Evolutionary conservation across 2,888 invertebrate species (phyloP), one percentile per base, ranked within the genome.

Genomic region (Diarsia mendica): DNA sequence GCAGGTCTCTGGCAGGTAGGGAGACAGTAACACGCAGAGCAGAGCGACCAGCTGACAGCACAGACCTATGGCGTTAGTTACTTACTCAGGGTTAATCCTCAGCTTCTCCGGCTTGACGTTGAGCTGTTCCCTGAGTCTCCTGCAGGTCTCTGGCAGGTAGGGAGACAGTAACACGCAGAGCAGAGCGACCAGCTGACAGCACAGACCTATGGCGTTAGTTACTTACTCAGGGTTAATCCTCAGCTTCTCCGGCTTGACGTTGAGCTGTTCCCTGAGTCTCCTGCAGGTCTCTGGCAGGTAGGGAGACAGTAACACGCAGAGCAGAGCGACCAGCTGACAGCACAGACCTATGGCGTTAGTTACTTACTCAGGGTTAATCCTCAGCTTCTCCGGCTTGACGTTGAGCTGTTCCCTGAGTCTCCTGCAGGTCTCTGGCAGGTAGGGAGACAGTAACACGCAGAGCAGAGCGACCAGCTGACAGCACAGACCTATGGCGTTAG

Each of bases 1-100:
- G 53, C 98, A 97, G 0, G 98, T 98, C 67, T 97, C 97, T 0
- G 99, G 99, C 98, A 99, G 98, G 95, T 98, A 99, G 0, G 99
- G 99, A 76, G 98, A 97, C 49, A 99, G 93, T 23, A 99, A 93
- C 1, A 98, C 97, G 2, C 99, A 98, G 77, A 99, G 93, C 1
- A 99, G 95, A 83, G 94, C 94, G 1, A 93, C 96, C 18, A 96
- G 85, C 97, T 98, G 80, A 97, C 97, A 88, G 84, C 98, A 98
- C 44, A 99, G 91, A 1, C 98, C 99, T 67, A 99, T 98, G 0
- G 99, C 98, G 0, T n/a, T n/a, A 13, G 48, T 55, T 33, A 60
- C 97, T 96, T 89, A 97, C 97, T 93, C 91, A 0, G 97, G 95
- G 81, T 97, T 97, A 23, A 98, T 93, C 77, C 97, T 92, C 4